Conservation (phyloP, 2,113 vertebrate species). For the Xenotilapia flavipinnis region DNA sequence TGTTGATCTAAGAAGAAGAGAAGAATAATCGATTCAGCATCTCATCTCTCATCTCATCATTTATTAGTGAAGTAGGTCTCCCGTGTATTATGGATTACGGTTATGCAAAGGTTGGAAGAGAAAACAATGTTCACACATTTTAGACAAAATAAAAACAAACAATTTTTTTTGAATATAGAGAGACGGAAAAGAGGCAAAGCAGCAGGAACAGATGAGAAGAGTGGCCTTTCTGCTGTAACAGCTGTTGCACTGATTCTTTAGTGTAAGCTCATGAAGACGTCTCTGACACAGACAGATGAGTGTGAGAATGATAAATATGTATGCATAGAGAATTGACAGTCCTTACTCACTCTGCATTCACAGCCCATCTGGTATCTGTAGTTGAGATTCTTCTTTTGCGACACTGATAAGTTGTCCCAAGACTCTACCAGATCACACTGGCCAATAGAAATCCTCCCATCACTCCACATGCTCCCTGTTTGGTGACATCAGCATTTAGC, state of each 20-base stretch:
- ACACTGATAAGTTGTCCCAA: slow-evolving; percentile 85
- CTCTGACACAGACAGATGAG: neutral
- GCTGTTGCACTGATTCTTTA: neutral
- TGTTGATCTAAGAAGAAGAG: slow-evolving; percentile 77
- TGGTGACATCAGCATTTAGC: neutral
- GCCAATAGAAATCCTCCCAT: slow-evolving; percentile 83
- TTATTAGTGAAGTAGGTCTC: neutral
- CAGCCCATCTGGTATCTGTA: slow-evolving; percentile 90
- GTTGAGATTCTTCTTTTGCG: slow-evolving; percentile 87
- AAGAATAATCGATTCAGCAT: neutral
- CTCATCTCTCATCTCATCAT: neutral
- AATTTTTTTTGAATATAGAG: neutral
- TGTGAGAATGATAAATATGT: neutral
- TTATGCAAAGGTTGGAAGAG: neutral
- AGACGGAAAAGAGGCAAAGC: neutral
- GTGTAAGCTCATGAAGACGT: neutral
- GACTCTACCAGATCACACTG: slow-evolving; percentile 85
- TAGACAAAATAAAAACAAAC: neutral
- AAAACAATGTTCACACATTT: neutral
- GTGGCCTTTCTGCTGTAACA: neutral
- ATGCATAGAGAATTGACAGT: neutral
- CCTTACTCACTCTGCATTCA: slow-evolving; percentile 83
- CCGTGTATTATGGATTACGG: neutral
- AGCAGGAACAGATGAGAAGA: neutral
- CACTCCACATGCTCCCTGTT: slow-evolving; percentile 79